Conservation (phyloP, 2,888 invertebrate genomes). For the Dasypogon diadema region DNA sequence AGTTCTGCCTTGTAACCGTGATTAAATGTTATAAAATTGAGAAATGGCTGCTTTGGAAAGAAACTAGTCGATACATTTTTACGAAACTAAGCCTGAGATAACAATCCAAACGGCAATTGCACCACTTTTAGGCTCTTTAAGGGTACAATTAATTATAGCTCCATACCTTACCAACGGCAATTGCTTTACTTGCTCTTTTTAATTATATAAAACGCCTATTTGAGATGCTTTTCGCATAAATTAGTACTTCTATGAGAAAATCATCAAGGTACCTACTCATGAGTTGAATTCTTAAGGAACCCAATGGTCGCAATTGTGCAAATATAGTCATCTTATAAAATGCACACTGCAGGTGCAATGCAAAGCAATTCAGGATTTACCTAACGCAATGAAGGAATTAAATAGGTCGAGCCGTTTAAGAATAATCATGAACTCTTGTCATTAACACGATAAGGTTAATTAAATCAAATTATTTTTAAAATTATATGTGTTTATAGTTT, state of each 20-base stretch:
- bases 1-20: background rate
- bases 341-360: background rate
- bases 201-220: slow-evolving; percentile 30
- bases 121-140: slow-evolving; percentile 24
- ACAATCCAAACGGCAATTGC: background rate
- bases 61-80: slow-evolving; percentile 31
- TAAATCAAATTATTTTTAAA: too few species aligned
- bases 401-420: too few species aligned
- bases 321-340: background rate
- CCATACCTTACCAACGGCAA: background rate
- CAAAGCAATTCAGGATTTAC: too few species aligned
- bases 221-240: slow-evolving; percentile 10
- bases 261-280: background rate
- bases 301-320: too few species aligned
- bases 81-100: slow-evolving; percentile 30
- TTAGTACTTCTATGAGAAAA: slow-evolving; percentile 25
- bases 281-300: slow-evolving; percentile 7
- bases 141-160: slow-evolving; percentile 36
- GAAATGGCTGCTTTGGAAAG: background rate
- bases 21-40: slow-evolving; percentile 15
- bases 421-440: too few species aligned
- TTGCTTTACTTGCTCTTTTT: slow-evolving; percentile 22
- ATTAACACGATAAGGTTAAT: too few species aligned
- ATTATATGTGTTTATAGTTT: too few species aligned
- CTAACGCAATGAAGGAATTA: too few species aligned